A percentile compares a stretch with the other conserved stretches of the same genome.
Conservation (phyloP, 35 echinoderm and acorn worm genomes). For the Ophiothrix spiculata region DNA sequence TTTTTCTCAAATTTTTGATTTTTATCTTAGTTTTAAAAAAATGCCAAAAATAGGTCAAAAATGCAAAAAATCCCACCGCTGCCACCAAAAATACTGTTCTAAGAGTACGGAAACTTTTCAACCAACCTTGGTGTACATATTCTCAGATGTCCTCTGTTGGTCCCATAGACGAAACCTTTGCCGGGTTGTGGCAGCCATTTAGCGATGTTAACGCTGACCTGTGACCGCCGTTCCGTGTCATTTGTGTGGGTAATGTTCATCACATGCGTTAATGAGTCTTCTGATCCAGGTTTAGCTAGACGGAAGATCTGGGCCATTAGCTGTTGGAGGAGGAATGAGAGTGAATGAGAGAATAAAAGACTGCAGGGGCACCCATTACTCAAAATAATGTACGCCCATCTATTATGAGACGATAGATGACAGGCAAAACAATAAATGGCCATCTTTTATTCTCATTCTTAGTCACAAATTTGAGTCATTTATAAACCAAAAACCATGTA, state of each 20-base stretch:
- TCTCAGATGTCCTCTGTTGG: conserved; percentile 73
- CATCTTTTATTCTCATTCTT: no score
- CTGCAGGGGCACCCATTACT: no score
- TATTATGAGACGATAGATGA: no score
- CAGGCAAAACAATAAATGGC: no score
- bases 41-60: no score
- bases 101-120: background rate
- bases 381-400: no score
- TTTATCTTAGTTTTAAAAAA: no score
- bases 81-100: background rate
- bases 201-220: conserved; percentile 73
- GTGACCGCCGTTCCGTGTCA: conserved; percentile 37
- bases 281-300: conserved; percentile 45
- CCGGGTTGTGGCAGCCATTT: conserved; percentile 84
- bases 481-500: no score
- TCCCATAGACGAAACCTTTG: conserved; percentile 82
- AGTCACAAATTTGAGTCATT: no score
- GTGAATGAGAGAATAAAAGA: no score
- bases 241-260: conserved; percentile 48
- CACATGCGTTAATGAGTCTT: conserved; percentile 43
- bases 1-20: no score
- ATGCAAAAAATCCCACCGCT: no score
- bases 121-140: conserved; percentile 82
- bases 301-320: conserved; percentile 62
- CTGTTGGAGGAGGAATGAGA: background rate